Base-by-base conservation (phyloP, 2,113 vertebrate genomes). In the Tenrec ecaudatus region DNA sequence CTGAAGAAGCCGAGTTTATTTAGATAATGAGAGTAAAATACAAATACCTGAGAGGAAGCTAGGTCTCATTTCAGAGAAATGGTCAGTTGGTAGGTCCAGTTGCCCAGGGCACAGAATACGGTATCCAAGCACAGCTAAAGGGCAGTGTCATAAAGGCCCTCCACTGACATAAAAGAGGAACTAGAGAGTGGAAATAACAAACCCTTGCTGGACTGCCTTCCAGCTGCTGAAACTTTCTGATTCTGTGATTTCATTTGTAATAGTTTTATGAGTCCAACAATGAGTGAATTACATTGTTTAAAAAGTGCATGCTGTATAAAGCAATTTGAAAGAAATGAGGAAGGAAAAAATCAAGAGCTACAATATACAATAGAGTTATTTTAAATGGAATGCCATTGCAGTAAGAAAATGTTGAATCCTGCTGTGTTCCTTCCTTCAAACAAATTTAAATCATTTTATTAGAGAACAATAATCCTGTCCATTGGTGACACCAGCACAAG, bases 371-470 rank as follows among this genome's bases (percentile, higher is more conserved):
- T 40, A 69, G 76, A 77, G 69, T 88, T 71, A 38, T 69, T 92
- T 86, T 53, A 88, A 93, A 38, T 36, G 58, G 64, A 77, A 82
- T 84, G 19, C 14, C 40, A 6, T 86, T 82, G 29, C 60, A 79
- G 31, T 71, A 60, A 86, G 88, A 62, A 92, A 81, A 77, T n/a
- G 60, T 47, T 88, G 77, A 71, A 71, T 62, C 47, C 16, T 90
- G 33, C 68, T 86, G 53, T 88, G 64, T 85, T 92, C 84, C 81
- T 95, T 77, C 84, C 58, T 92, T 92, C 88, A 95, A 93, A 89
- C 58, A 92, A 85, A 82, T 90, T 60, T 20, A 78, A 94, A 53
- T 81, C 73, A 83, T 86, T 84, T 92, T 86, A 68, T 92, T 92
- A 92, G 84, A 79, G 92, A 94, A 93, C 84, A 95, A 89, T 88